phyloP scores from a whole-genome alignment of 2,113 vertebrate genomes.

The Apeltes quadracus region DNA sequence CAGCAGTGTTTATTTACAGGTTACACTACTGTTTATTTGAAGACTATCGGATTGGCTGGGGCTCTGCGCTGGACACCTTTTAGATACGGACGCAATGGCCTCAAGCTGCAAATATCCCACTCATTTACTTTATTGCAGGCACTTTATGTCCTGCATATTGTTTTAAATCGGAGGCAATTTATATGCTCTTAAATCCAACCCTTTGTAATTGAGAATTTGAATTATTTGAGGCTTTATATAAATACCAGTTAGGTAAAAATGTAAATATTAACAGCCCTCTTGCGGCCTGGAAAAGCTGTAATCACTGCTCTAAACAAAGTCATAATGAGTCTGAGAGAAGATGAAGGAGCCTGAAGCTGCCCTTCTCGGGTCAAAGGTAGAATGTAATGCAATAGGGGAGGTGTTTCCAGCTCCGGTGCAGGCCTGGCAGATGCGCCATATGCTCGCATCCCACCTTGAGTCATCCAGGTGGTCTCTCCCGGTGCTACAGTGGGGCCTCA shows the following conservation, averaged over 20 bases:
- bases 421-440: slow-evolving; percentile 75
- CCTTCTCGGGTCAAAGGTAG: slow-evolving; percentile 71
- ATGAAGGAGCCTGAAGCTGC: slow-evolving; percentile 22
- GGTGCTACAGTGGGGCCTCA: slow-evolving; percentile 69
- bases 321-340: slow-evolving; percentile 17
- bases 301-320: background rate
- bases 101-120: slow-evolving; percentile 12
- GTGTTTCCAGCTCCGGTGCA: slow-evolving; percentile 71
- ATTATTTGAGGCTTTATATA: background rate
- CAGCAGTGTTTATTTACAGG: slow-evolving; percentile 79
- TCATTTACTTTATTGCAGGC: slow-evolving; percentile 16
- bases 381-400: slow-evolving; percentile 74
- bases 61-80: slow-evolving; percentile 70
- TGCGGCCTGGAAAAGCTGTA: slow-evolving; percentile 14
- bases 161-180: background rate
- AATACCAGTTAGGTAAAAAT: slow-evolving; percentile 30
- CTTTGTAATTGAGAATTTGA: background rate
- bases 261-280: slow-evolving; percentile 7
- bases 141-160: background rate
- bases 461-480: slow-evolving; percentile 78
- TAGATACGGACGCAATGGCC: slow-evolving; percentile 43
- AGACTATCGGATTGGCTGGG: slow-evolving; percentile 68
- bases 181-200: background rate
- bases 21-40: slow-evolving; percentile 77
- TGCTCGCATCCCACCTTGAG: slow-evolving; percentile 75